These are phyloP conservation scores for Antheraea yamamai DNA, from an alignment of 2,888 invertebrate species.

Conservation along the genomic window DNA sequence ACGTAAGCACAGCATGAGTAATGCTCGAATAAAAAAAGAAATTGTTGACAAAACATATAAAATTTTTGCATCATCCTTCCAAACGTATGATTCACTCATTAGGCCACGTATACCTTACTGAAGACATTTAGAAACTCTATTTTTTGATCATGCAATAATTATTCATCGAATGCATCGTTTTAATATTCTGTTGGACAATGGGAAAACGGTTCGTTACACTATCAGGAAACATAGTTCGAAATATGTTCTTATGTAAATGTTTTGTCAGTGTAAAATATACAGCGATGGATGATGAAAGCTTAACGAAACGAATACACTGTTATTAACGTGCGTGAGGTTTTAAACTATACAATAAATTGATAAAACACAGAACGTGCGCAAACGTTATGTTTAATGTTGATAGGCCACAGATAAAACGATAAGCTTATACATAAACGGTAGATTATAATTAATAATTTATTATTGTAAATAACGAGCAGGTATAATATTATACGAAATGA, in stretches of 20 bases:
- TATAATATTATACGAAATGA: background rate
- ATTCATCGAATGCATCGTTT: background rate
- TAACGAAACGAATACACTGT: constrained; percentile 5
- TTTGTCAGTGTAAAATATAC: background rate
- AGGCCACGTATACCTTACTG: constrained; percentile 4
- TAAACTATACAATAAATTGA: background rate
- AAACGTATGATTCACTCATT: constrained; percentile 1
- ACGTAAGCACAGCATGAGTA: background rate
- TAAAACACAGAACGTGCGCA: constrained; percentile 9
- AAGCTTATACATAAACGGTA: background rate
- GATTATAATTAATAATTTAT: background rate
- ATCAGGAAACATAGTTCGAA: background rate
- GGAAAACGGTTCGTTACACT: background rate
- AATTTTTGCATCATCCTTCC: background rate
- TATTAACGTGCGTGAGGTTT: constrained; percentile 1
- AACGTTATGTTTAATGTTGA: constrained; percentile 8
- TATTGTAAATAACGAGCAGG: background rate
- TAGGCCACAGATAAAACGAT: constrained; percentile 7
- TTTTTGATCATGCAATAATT: background rate
- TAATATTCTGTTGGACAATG: background rate
- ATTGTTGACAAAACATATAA: background rate
- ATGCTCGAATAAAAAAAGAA: background rate
- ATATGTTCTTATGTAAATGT: background rate
- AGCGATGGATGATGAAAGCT: background rate
- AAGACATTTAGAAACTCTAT: background rate